Evolutionary conservation across 2,797 vertebrate species (phyloP), one percentile per base, ranked within the genome.

Genomic region (Bovichtus variegatus): DNA sequence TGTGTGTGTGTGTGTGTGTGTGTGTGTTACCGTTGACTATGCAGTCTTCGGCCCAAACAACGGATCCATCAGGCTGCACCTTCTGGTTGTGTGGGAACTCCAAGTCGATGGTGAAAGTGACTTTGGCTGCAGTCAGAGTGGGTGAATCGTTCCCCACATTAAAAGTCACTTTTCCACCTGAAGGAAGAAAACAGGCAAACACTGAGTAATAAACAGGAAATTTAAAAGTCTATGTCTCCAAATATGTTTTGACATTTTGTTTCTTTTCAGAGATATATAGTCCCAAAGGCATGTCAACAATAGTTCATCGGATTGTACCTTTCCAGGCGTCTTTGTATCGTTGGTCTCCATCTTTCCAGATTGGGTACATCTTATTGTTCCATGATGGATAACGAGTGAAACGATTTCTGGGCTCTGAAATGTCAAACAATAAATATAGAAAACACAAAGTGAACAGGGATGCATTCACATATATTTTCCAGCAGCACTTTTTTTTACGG

Each of bases 61-160:
- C 91, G 0, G 92, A 92, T 59, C 97, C 98, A 2, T 96, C 84
- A 1, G 95, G 93, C 49, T 94, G 84, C 13, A 94, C 84, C 18
- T 63, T 94, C 80, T 98, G 97, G 63, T 88, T 95, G 69, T 88
- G 47, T 2, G 97, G 97, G 57, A 98, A 97, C 84, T 94, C 89
- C 59, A 99, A 82, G 44, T 95, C 81, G 54, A 97, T 96, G 80
- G 92, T 96, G 91, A 99, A 99, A 16, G 96, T 97, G 38, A 96
- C 92, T 67, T 94, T 94, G 53, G 97, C 97, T 1, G 95, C 96
- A 0, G 94, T 91, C 84, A 99, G 91, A 18, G 97, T 98, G 6
- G 98, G 97, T 0, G 96, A 96, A 25, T 99, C 97, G 6, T 96
- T 99, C 25, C 87, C 94, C 19, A 98, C 94, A 23, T 96, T 93